Evolutionary conservation across 2,888 invertebrate species (phyloP).

Genomic region (Erebia epiphron): DNA sequence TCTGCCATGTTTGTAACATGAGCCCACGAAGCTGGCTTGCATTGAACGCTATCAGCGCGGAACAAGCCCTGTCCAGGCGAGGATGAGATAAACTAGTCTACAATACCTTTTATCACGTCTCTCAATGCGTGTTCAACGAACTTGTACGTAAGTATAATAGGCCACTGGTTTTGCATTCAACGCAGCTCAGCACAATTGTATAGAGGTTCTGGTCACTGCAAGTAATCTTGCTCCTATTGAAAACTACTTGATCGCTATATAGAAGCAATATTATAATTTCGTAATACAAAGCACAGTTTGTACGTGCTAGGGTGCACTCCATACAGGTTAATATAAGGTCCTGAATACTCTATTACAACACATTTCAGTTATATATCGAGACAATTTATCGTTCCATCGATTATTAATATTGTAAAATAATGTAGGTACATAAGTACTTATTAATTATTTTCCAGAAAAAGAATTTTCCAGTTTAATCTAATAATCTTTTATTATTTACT

Average conservation of each 20-base stretch:
- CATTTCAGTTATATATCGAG: too few relatives aligned
- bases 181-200: slow-evolving; percentile 43
- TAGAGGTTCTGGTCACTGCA: slow-evolving; percentile 51
- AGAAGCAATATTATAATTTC: background rate
- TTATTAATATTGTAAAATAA: too few relatives aligned
- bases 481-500: too few relatives aligned
- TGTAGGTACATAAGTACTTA: too few relatives aligned
- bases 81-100: slow-evolving; percentile 73
- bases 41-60: slow-evolving; percentile 70
- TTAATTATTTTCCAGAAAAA: too few relatives aligned
- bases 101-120: slow-evolving; percentile 76
- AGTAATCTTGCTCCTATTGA: slow-evolving; percentile 13
- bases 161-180: slow-evolving; percentile 67
- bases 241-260: slow-evolving; percentile 1
- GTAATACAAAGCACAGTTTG: background rate
- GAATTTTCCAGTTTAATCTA: too few relatives aligned
- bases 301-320: background rate
- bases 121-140: slow-evolving; percentile 61
- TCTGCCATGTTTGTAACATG: slow-evolving; percentile 44
- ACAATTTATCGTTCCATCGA: too few relatives aligned
- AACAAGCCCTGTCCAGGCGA: slow-evolving; percentile 64
- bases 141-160: slow-evolving; percentile 45
- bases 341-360: background rate
- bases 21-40: slow-evolving; percentile 44
- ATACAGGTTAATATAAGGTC: background rate